These are phyloP conservation scores for Zosterops hypoxanthus DNA, from an alignment of 2,113 vertebrate genomes.

Conservation along the genomic window DNA sequence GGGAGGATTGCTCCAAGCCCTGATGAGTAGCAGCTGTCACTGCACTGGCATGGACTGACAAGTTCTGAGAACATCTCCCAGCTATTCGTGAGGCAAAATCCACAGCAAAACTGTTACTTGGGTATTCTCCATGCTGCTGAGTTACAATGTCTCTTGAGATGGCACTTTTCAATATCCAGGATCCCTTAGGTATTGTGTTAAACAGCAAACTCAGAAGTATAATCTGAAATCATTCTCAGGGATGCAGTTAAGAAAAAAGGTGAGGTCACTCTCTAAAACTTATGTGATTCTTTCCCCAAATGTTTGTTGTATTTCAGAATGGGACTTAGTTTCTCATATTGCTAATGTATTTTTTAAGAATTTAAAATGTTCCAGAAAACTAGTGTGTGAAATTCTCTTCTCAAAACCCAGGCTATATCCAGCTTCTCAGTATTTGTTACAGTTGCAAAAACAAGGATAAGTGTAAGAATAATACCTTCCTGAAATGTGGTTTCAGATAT, in stretches of 20 bases:
- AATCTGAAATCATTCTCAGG: not conserved
- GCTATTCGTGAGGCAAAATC: not conserved
- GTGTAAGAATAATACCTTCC: not conserved
- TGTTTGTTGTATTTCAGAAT: not conserved
- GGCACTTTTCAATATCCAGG: not conserved
- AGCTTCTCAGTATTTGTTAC: not conserved
- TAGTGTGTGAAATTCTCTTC: not conserved
- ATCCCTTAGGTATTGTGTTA: not conserved
- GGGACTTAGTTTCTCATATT: not conserved
- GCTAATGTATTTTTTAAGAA: not conserved
- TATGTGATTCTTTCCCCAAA: not conserved
- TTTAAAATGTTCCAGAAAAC: not conserved
- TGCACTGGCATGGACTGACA: not conserved
- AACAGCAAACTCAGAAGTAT: not conserved
- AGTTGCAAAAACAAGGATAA: not conserved
- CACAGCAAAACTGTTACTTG: not conserved
- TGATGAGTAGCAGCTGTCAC: not conserved
- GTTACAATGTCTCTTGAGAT: not conserved
- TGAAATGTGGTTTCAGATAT: not conserved
- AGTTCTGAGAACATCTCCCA: not conserved
- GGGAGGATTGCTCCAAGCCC: not conserved
- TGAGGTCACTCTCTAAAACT: not conserved
- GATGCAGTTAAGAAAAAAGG: not conserved
- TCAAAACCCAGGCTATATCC: not conserved
- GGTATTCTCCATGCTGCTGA: not conserved